Conservation (phyloP, 2,113 vertebrate genomes). For the Amphilophus citrinellus region DNA sequence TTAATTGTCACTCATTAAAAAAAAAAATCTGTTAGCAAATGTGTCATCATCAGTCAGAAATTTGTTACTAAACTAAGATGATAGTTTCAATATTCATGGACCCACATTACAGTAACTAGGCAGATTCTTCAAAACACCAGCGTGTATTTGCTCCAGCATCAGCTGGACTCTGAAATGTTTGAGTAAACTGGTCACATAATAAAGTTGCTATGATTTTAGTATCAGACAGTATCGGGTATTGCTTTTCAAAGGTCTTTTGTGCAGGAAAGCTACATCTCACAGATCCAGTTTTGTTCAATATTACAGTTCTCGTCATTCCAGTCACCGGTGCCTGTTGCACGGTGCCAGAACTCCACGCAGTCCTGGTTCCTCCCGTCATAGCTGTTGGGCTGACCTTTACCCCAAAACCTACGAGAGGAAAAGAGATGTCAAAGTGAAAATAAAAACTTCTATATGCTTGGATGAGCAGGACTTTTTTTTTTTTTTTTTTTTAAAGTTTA, state of each 20-base stretch:
- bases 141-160: background rate
- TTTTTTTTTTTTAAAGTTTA: background rate
- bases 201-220: background rate
- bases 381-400: constrained; percentile 69
- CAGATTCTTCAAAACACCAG: background rate
- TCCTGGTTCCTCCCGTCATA: constrained; percentile 64
- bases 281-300: constrained; percentile 54
- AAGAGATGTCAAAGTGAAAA: background rate
- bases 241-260: background rate
- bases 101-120: background rate
- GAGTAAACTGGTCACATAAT: background rate
- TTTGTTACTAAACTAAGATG: background rate
- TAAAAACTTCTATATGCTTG: background rate
- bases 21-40: background rate
- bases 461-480: background rate
- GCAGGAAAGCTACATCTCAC: constrained; percentile 51
- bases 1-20: too few relatives aligned
- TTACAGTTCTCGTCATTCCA: constrained; percentile 74
- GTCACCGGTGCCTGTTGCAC: background rate
- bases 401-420: constrained; percentile 64
- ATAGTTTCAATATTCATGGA: background rate
- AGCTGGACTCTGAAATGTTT: accelerated
- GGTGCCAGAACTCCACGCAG: constrained; percentile 74
- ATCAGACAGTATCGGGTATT: background rate
- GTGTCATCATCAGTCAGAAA: background rate